Conservation (phyloP, 1,140 invertebrate genomes). For the Teleogryllus occipitalis region DNA sequence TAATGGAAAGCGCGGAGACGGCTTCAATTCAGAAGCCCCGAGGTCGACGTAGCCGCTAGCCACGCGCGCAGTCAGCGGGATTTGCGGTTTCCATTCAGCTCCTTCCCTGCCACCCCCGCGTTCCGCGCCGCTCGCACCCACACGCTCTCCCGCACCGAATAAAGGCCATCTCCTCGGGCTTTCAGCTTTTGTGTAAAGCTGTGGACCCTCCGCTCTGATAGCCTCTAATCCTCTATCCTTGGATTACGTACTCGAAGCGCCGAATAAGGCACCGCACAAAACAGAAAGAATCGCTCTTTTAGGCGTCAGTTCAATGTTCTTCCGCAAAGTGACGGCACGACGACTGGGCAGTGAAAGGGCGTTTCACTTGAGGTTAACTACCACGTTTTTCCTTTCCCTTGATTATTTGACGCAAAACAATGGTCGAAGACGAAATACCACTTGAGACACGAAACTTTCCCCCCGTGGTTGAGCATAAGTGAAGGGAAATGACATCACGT, state of each 20-base stretch:
- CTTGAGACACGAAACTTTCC: too few species aligned
- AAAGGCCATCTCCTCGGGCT: too few species aligned
- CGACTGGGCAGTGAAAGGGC: too few species aligned
- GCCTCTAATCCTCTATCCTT: neutral
- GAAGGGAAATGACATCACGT: too few species aligned
- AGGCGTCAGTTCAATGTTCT: neutral
- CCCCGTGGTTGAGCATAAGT: too few species aligned
- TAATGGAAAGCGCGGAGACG: neutral
- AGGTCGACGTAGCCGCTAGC: neutral
- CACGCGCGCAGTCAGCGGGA: neutral
- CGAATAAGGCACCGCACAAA: neutral
- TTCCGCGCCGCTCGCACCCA: neutral
- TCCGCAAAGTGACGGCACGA: too few species aligned
- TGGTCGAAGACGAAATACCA: neutral
- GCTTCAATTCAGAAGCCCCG: neutral
- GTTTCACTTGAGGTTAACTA: neutral
- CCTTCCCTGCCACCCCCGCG: neutral
- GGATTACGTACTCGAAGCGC: neutral
- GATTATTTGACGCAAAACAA: neutral
- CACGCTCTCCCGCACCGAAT: neutral
- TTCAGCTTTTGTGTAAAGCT: too few species aligned
- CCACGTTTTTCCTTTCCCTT: neutral
- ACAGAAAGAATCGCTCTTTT: neutral
- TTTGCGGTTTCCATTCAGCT: neutral
- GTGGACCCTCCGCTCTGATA: too few species aligned